A percentile compares a stretch with the other conserved stretches of the same genome.
Conservation (phyloP, 2,888 invertebrate species). For the Orchestes rusci region DNA sequence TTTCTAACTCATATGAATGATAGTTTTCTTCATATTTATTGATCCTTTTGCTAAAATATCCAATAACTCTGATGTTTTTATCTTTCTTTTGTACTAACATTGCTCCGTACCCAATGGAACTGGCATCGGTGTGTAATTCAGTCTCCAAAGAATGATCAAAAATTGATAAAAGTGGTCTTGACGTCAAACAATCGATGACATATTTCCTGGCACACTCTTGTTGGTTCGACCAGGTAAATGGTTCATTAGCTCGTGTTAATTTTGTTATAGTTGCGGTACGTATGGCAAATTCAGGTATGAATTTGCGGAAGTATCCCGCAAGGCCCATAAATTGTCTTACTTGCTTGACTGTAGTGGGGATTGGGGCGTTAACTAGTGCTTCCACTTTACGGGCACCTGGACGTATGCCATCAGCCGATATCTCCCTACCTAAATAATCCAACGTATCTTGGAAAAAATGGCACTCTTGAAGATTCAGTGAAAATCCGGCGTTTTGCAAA, state of each 20-base stretch:
- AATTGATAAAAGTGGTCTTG: constrained; percentile 17
- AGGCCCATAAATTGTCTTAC: too few relatives aligned
- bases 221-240: constrained; percentile 23
- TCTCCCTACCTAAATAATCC: constrained; percentile 34
- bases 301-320: too few relatives aligned
- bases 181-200: constrained; percentile 22
- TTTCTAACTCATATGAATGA: constrained; percentile 32
- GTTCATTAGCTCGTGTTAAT: constrained; percentile 19
- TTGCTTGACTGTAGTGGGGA: constrained; percentile 28
- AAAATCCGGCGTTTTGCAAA: constrained; percentile 8
- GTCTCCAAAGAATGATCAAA: constrained; percentile 27
- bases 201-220: constrained; percentile 24
- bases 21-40: constrained; percentile 12
- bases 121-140: constrained; percentile 33
- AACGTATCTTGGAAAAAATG: constrained; percentile 21
- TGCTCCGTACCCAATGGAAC: constrained; percentile 28
- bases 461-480: constrained; percentile 15
- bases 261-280: constrained; percentile 22
- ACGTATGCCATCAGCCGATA: constrained; percentile 28
- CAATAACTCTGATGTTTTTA: constrained; percentile 13
- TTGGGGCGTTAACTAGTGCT: constrained; percentile 31
- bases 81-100: constrained; percentile 13
- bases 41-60: constrained; percentile 26
- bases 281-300: constrained; percentile 27
- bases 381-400: constrained; percentile 31